Evolutionary conservation across 2,888 invertebrate genomes (phyloP).

Genomic region (Dyspetes luteomarginatus): DNA sequence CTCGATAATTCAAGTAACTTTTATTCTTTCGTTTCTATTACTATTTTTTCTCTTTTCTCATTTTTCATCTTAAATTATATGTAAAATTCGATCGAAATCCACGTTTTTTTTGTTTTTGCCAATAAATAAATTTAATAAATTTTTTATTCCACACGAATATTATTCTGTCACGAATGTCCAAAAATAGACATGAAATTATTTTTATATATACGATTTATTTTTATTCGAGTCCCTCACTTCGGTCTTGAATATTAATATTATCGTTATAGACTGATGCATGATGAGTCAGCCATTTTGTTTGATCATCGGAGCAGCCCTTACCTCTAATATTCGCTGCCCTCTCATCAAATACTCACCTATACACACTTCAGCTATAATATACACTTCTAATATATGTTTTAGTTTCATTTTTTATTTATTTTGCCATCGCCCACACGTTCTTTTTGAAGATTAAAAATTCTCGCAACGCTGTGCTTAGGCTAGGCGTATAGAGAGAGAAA

Average conservation of each 20-base stretch:
- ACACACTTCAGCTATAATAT: neutral
- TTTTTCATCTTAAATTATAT: constrained; percentile 3
- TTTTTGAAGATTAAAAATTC: constrained; percentile 50
- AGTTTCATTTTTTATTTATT: constrained; percentile 34
- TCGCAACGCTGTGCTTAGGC: constrained; percentile 45
- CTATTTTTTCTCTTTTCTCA: neutral
- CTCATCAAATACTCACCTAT: constrained; percentile 1
- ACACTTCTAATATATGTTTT: constrained; percentile 26
- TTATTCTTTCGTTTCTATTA: constrained; percentile 1
- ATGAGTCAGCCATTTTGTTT: neutral
- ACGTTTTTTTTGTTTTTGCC: no score
- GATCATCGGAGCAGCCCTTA: neutral
- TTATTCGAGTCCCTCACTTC: no score
- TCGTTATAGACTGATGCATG: constrained; percentile 4
- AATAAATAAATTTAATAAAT: no score
- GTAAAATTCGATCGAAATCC: no score
- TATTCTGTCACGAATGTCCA: no score
- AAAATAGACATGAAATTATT: no score
- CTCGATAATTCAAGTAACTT: constrained; percentile 50
- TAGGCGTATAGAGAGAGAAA: constrained; percentile 12
- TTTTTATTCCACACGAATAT: no score
- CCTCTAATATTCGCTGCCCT: neutral
- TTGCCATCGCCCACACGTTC: constrained; percentile 55
- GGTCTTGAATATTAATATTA: no score
- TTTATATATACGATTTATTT: no score